Conservation (phyloP, 2,797 vertebrate genomes). For the Poecilia gillii region DNA sequence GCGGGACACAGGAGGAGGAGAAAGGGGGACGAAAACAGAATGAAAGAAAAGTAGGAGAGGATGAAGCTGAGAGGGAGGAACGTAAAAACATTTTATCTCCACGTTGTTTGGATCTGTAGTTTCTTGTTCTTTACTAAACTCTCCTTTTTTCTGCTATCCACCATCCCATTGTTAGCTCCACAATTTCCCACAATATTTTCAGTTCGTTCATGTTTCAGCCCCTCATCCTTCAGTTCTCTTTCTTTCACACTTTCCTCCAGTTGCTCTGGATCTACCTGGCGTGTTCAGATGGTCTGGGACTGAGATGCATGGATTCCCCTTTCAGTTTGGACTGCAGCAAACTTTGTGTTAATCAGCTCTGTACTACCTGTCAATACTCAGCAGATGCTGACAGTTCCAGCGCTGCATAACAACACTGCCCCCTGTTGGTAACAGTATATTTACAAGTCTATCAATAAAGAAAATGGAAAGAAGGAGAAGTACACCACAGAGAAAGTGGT, state of each 20-base stretch:
- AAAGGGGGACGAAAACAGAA: neutral
- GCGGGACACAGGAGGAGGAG: constrained; percentile 5
- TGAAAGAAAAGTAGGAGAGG: neutral
- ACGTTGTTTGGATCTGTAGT: neutral
- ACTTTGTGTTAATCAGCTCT: constrained; percentile 21
- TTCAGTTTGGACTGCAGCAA: constrained; percentile 32
- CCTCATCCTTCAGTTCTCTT: neutral
- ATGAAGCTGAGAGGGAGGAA: neutral
- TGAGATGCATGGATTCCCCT: constrained; percentile 13
- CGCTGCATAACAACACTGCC: constrained; percentile 46
- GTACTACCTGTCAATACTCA: constrained; percentile 20
- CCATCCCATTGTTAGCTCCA: neutral
- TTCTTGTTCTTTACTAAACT: neutral
- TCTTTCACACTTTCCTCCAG: neutral
- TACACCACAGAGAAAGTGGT: neutral
- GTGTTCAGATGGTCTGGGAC: constrained; percentile 12
- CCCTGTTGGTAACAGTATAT: constrained; percentile 29
- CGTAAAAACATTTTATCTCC: neutral
- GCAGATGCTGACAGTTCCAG: constrained; percentile 10
- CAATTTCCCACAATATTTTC: neutral
- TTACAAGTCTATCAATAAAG: neutral
- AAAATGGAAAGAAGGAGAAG: neutral
- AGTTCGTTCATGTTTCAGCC: neutral
- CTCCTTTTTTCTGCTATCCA: neutral
- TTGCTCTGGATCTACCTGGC: constrained; percentile 5